phyloP scores from a whole-genome alignment of 2,113 vertebrate genomes.

The Megaceryle maxima region DNA sequence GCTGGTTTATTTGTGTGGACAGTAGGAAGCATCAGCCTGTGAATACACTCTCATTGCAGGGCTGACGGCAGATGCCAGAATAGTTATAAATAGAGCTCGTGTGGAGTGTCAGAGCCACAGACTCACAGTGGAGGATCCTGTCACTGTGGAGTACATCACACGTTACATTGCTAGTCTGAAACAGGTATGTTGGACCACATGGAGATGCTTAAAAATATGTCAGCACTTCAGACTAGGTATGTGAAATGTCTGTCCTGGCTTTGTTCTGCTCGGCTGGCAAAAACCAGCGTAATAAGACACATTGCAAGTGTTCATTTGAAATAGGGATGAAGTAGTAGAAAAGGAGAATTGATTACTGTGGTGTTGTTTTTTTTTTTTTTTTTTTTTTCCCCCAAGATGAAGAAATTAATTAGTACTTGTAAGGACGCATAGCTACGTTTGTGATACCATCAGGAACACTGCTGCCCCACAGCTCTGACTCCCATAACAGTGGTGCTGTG shows the following conservation, averaged over 20 bases:
- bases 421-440: background rate
- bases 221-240: rapidly evolving
- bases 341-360: background rate
- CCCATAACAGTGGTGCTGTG: background rate
- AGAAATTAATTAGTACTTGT: background rate
- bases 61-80: conserved; percentile 86
- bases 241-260: background rate
- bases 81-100: conserved; percentile 86
- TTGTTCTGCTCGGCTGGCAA: background rate
- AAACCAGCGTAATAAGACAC: background rate
- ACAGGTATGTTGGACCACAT: conserved; percentile 69
- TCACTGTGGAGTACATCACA: conserved; percentile 89
- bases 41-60: conserved; percentile 33
- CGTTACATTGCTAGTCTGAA: conserved; percentile 87
- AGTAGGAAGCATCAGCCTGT: background rate
- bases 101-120: conserved; percentile 90
- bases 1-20: rapidly evolving
- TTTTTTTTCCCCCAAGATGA: background rate
- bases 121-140: conserved; percentile 87
- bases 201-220: background rate
- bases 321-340: background rate
- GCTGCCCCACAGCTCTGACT: background rate
- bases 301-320: background rate
- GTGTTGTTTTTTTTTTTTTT: background rate
- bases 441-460: background rate